Conservation (phyloP, 2,888 invertebrate species). For the Cactoblastis cactorum region DNA sequence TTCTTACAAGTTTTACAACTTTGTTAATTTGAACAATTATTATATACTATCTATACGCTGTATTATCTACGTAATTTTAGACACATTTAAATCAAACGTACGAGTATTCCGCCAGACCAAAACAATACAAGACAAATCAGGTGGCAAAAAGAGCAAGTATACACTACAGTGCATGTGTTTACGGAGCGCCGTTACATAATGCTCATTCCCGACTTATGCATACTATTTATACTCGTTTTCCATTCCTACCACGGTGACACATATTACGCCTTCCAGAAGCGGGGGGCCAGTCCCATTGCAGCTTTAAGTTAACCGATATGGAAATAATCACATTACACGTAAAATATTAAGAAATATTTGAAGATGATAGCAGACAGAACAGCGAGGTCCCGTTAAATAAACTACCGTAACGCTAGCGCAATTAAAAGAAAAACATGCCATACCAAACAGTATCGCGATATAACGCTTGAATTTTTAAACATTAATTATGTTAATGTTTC, state of each 20-base stretch:
- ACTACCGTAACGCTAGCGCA: constrained; percentile 24
- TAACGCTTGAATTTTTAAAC: constrained; percentile 11
- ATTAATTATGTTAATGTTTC: constrained; percentile 9
- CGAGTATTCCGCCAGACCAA: too few relatives aligned
- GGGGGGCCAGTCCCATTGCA: background rate
- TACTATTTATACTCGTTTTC: constrained; percentile 63
- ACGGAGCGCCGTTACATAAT: constrained; percentile 65
- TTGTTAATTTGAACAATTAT: too few relatives aligned
- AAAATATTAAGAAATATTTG: background rate
- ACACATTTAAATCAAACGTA: background rate
- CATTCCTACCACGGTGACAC: constrained; percentile 63
- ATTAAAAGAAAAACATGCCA: constrained; percentile 21
- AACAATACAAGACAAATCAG: background rate
- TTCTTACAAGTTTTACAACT: too few relatives aligned
- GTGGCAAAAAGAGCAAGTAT: constrained; percentile 32
- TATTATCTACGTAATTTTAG: too few relatives aligned
- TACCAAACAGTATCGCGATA: constrained; percentile 15
- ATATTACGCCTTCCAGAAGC: constrained; percentile 59
- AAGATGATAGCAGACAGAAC: constrained; percentile 6
- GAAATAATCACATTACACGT: constrained; percentile 24
- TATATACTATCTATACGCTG: too few relatives aligned
- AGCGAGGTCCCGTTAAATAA: constrained; percentile 23
- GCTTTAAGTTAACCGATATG: constrained; percentile 31
- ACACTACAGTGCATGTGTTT: constrained; percentile 55
- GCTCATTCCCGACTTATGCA: constrained; percentile 48